Percentiles rank a stretch among this genome's conserved stretches.
phyloP scores from a whole-genome alignment of 2,797 vertebrate genomes.

The Danio aesculapii region DNA sequence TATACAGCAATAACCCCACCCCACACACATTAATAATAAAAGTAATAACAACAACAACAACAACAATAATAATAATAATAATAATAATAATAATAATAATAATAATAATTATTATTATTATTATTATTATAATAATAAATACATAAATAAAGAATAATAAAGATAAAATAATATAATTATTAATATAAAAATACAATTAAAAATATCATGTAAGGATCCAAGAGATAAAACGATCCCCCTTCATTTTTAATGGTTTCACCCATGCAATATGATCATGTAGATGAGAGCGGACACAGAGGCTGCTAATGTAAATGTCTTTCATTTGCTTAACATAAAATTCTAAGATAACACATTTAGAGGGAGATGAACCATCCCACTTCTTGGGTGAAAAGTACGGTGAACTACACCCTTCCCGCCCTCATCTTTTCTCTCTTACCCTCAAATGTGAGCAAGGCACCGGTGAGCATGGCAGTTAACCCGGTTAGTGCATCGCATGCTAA shows the following conservation, averaged over 20 bases:
- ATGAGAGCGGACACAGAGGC: background rate
- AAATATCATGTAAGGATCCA: too few species aligned
- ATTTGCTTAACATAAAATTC: constrained; percentile 22
- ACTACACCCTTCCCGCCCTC: background rate
- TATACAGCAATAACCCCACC: too few species aligned
- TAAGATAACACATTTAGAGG: constrained; percentile 6
- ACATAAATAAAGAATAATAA: too few species aligned
- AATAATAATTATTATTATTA: too few species aligned
- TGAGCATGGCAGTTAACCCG: constrained; percentile 30
- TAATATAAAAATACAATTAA: too few species aligned
- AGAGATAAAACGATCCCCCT: background rate
- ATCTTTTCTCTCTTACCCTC: constrained; percentile 26
- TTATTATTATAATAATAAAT: too few species aligned
- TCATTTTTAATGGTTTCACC: background rate
- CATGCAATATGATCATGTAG: background rate
- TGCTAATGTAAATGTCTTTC: constrained; percentile 18
- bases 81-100: too few species aligned
- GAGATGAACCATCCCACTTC: constrained; percentile 20
- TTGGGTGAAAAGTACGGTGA: background rate
- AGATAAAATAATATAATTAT: too few species aligned
- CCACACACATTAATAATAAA: too few species aligned
- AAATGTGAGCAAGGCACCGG: background rate
- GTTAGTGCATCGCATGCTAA: constrained; percentile 28
- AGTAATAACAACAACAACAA: too few species aligned
- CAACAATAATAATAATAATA: too few species aligned